Conservation (phyloP, 2,113 vertebrate species). For the Hippocampus abdominalis region DNA sequence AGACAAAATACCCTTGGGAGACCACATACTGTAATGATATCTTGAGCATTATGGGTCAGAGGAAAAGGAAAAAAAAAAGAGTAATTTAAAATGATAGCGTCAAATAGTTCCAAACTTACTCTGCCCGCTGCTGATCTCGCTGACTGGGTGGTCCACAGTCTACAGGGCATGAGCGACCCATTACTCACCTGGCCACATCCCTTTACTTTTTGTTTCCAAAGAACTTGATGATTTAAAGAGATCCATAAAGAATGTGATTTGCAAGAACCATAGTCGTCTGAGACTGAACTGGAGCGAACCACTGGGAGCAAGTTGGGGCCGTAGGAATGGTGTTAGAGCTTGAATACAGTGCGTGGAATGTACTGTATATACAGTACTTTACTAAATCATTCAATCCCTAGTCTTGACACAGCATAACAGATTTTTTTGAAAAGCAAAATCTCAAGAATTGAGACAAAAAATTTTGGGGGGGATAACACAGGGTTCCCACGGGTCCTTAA, state of each 20-base stretch:
- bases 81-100: conserved; percentile 13
- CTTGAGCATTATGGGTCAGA: conserved; percentile 5
- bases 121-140: conserved; percentile 5
- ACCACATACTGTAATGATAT: conserved; percentile 19
- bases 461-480: too few species aligned
- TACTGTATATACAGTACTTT: conserved; percentile 18
- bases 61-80: conserved; percentile 16
- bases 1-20: conserved; percentile 23
- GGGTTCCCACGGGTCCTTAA: too few species aligned
- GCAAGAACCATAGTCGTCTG: conserved; percentile 45
- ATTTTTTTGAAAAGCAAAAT: conserved; percentile 41
- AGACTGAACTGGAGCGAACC: conserved; percentile 30
- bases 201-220: conserved; percentile 67
- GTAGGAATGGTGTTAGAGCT: conserved; percentile 31
- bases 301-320: conserved; percentile 29
- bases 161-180: conserved; percentile 39
- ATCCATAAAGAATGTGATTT: conserved; percentile 64
- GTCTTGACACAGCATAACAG: conserved; percentile 39
- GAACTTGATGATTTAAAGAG: conserved; percentile 74
- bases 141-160: conserved; percentile 58
- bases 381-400: conserved; percentile 49
- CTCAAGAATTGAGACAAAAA: conserved; percentile 12
- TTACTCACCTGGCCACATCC: conserved; percentile 68
- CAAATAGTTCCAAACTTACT: conserved; percentile 41
- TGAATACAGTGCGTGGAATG: conserved; percentile 43